A percentile compares a stretch with the other conserved stretches of the same genome.
Conservation (phyloP, 2,113 vertebrate genomes). For the Epinephelus fuscoguttatus region DNA sequence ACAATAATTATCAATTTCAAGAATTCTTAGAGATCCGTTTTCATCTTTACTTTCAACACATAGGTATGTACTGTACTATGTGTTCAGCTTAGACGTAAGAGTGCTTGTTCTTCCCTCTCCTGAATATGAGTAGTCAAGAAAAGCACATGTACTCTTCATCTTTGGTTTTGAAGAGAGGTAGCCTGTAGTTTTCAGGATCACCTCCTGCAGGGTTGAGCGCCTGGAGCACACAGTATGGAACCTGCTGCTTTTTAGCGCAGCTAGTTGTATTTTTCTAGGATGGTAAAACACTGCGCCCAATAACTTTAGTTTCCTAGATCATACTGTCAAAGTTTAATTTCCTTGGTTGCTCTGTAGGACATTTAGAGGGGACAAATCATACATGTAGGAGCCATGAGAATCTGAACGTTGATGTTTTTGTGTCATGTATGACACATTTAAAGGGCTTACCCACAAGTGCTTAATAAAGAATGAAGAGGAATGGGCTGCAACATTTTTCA, state of each 20-base stretch:
- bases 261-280: constrained; percentile 8
- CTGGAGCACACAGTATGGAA: constrained; percentile 14
- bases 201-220: constrained; percentile 25
- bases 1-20: neutral
- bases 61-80: neutral
- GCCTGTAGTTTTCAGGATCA: constrained; percentile 30
- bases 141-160: neutral
- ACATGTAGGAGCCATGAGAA: neutral
- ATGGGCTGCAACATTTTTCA: neutral
- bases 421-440: too few relatives aligned
- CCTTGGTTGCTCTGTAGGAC: neutral
- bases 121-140: constrained; percentile 1
- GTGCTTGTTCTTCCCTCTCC: neutral
- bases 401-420: neutral
- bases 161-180: constrained; percentile 11
- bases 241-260: constrained; percentile 7
- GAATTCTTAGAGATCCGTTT: neutral
- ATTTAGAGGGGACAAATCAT: neutral
- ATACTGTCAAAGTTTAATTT: neutral
- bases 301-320: neutral
- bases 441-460: too few relatives aligned
- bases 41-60: neutral
- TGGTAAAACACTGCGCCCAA: neutral
- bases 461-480: neutral
- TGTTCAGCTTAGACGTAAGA: neutral